These are phyloP conservation scores for Myotis davidii DNA, from an alignment of 2,113 vertebrate species.

Conservation along the genomic window DNA sequence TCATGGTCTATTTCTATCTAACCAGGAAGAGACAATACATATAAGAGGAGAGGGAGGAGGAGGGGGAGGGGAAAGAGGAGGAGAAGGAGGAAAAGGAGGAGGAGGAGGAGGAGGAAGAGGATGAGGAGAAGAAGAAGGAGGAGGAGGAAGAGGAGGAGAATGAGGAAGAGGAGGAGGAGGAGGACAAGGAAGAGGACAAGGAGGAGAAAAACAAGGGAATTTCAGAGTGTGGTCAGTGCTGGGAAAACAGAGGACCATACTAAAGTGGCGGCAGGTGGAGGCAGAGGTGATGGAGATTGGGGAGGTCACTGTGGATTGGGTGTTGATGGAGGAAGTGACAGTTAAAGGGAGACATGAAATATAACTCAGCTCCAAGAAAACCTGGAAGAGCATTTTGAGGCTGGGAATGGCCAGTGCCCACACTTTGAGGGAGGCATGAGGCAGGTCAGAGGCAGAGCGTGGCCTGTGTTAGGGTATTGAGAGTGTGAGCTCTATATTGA, in stretches of 20 bases:
- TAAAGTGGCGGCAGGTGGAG: neutral
- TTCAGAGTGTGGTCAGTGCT: neutral
- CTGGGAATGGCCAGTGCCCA: accelerated
- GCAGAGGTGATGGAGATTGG: neutral
- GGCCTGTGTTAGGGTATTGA: accelerated
- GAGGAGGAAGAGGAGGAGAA: neutral
- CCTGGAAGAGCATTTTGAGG: neutral
- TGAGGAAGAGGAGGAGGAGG: too few relatives aligned
- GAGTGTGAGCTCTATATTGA: neutral
- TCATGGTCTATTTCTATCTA: neutral
- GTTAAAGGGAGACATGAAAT: neutral
- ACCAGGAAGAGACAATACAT: neutral
- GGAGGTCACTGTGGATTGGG: neutral
- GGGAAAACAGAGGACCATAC: neutral
- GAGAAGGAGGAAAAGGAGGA: too few relatives aligned
- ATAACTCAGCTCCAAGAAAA: neutral
- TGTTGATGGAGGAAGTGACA: neutral
- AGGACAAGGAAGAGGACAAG: neutral
- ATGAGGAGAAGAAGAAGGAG: accelerated
- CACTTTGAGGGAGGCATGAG: neutral
- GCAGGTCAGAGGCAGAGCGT: neutral
- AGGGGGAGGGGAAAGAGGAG: too few relatives aligned
- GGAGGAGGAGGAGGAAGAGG: too few relatives aligned
- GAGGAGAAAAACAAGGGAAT: neutral
- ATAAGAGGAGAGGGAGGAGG: neutral